Percentiles rank a stretch among this genome's conserved stretches.
Conservation (phyloP, 2,888 invertebrate genomes). For the Creontiades dilutus region DNA sequence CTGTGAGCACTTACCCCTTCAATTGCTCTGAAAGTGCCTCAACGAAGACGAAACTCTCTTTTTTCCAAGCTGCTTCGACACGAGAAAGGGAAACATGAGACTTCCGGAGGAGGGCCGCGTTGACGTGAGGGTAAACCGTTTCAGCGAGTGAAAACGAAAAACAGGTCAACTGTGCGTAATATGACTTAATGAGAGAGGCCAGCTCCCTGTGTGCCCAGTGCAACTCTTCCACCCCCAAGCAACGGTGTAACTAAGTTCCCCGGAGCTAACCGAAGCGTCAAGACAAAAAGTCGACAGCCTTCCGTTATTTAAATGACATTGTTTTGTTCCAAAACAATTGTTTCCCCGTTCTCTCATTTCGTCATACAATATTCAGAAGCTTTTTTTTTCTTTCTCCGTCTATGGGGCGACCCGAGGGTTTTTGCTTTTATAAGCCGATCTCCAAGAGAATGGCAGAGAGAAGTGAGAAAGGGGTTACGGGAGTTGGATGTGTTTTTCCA, state of each 20-base stretch:
- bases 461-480: neutral
- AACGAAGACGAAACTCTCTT: neutral
- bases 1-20: too few species aligned
- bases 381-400: conserved; percentile 4
- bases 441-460: neutral
- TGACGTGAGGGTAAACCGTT: conserved; percentile 22
- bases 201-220: neutral
- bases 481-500: conserved; percentile 11
- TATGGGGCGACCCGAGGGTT: neutral
- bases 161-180: conserved; percentile 40
- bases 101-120: neutral
- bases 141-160: neutral
- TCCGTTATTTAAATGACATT: conserved; percentile 34
- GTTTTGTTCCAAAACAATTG: conserved; percentile 11
- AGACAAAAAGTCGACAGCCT: neutral
- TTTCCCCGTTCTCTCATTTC: neutral
- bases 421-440: conserved; percentile 40
- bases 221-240: neutral
- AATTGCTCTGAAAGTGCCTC: neutral
- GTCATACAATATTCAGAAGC: conserved; percentile 37
- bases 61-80: neutral
- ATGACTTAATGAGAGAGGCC: conserved; percentile 33
- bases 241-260: neutral
- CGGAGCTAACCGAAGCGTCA: neutral
- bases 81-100: neutral